These are phyloP conservation scores for Leucophenga maculata DNA, from an alignment of 2,888 invertebrate genomes.

Conservation along the genomic window DNA sequence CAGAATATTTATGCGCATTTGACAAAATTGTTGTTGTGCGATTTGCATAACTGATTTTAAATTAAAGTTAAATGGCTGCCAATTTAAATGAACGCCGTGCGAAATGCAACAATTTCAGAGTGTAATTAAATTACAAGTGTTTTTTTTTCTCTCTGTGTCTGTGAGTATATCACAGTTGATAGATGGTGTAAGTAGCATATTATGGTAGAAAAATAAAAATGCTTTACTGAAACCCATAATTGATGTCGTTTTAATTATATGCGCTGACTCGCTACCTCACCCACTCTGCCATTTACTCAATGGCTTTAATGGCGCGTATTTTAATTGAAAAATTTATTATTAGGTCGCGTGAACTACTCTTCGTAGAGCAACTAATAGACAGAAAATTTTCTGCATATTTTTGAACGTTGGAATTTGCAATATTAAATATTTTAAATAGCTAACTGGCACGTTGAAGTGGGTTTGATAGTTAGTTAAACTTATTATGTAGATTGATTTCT, in stretches of 20 bases:
- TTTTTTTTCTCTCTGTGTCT: too few relatives aligned
- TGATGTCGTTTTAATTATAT: slow-evolving; percentile 20
- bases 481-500: too few relatives aligned
- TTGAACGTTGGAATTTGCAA: too few relatives aligned
- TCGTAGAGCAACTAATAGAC: too few relatives aligned
- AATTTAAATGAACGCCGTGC: not conserved
- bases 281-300: not conserved
- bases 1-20: not conserved
- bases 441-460: too few relatives aligned
- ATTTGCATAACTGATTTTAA: slow-evolving; percentile 4
- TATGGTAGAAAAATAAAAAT: too few relatives aligned
- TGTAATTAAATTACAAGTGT: slow-evolving; percentile 17
- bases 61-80: slow-evolving; percentile 21
- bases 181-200: not conserved
- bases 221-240: not conserved
- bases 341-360: not conserved
- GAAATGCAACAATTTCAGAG: slow-evolving; percentile 2
- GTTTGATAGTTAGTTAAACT: too few relatives aligned
- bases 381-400: too few relatives aligned
- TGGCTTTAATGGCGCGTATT: not conserved
- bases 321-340: slow-evolving; percentile 21
- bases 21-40: not conserved
- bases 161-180: not conserved
- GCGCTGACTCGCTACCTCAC: not conserved
- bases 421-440: too few relatives aligned